Conservation (phyloP, 2,888 invertebrate species). For the Andrena dorsata region DNA sequence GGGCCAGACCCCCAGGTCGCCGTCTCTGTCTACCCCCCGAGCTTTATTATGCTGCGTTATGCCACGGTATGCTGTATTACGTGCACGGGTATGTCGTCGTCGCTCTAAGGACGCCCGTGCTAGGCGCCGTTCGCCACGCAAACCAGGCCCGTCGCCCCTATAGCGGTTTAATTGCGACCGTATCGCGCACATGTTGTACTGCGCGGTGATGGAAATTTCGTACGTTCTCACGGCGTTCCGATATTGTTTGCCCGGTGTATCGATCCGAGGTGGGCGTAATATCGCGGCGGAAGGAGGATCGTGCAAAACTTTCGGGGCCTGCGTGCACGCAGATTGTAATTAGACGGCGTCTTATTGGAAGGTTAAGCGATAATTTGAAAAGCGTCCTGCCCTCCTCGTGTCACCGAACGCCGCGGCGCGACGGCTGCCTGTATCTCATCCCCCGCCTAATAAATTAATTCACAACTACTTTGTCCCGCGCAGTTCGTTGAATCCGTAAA, state of each 20-base stretch:
- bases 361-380: conserved; percentile 11
- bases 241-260: conserved; percentile 36
- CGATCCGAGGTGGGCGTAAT: conserved; percentile 4
- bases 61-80: conserved; percentile 65
- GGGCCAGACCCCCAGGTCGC: conserved; percentile 30
- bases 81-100: conserved; percentile 39
- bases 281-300: neutral
- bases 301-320: no score
- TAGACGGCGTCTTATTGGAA: neutral
- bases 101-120: conserved; percentile 32
- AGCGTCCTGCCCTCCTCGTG: neutral
- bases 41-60: conserved; percentile 69
- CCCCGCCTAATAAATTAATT: conserved; percentile 28
- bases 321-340: no score
- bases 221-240: conserved; percentile 51
- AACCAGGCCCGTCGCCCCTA: conserved; percentile 30
- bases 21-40: conserved; percentile 16
- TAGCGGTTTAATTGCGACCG: conserved; percentile 50
- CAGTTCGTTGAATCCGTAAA: conserved; percentile 30
- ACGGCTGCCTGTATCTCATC: neutral
- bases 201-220: conserved; percentile 45
- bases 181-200: conserved; percentile 34
- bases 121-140: conserved; percentile 25
- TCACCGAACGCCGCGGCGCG: neutral
- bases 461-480: conserved; percentile 4